Percentiles rank a stretch among this genome's conserved stretches.
Evolutionary conservation across 2,797 vertebrate species (phyloP).

Genomic region (Syndactyla subalaris): DNA sequence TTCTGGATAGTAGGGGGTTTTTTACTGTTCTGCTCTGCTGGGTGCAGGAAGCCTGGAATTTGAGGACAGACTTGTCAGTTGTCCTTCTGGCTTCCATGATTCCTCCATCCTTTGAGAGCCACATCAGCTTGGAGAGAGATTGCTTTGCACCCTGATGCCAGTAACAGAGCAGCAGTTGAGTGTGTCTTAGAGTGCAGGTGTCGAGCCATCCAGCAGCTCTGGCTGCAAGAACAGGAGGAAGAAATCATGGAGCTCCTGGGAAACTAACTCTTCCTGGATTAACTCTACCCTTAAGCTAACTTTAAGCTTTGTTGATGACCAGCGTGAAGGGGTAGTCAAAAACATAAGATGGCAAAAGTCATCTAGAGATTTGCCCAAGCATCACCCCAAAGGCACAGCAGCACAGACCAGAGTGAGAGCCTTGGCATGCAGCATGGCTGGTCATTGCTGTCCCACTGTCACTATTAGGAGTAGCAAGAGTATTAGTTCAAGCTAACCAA

Average conservation of each 20-base stretch:
- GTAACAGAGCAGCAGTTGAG: not conserved
- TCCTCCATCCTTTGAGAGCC: not conserved
- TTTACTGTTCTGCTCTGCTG: not conserved
- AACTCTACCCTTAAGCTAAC: not conserved
- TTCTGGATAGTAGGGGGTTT: not conserved
- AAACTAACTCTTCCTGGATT: not conserved
- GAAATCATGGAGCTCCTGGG: not conserved
- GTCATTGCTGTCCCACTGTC: not conserved
- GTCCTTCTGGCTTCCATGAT: not conserved
- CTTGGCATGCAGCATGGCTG: not conserved
- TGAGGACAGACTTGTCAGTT: not conserved
- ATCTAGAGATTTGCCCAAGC: not conserved
- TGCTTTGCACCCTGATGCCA: not conserved
- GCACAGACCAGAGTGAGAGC: not conserved
- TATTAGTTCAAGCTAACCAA: not conserved
- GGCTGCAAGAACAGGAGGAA: not conserved
- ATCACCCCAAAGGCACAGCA: not conserved
- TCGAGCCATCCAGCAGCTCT: not conserved
- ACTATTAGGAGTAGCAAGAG: not conserved
- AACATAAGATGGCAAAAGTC: not conserved
- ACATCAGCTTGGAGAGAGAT: not conserved
- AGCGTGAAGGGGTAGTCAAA: not conserved
- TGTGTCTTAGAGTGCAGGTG: not conserved
- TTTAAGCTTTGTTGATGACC: not conserved
- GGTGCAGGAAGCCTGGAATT: not conserved